Base-by-base conservation (phyloP, 2,888 invertebrate species). In the Amiota mariae region DNA sequence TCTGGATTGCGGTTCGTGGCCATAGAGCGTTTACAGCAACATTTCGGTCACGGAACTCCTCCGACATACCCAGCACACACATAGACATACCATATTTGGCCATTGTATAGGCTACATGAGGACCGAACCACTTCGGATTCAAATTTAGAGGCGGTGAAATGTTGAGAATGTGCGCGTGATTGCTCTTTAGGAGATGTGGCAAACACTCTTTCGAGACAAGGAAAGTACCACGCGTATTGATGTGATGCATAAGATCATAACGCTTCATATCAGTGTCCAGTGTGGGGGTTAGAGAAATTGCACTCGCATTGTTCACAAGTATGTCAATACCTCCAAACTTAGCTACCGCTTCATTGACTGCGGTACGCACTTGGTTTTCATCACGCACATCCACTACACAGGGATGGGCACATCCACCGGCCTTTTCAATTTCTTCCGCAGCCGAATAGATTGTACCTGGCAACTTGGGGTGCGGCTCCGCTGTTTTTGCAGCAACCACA, bases 31-130 rank as follows among this genome's bases (percentile, higher is more conserved):
- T 99, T 12, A 98, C 98, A 15, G 95, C 97, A 77, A 99, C 94
- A 74, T 95, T 94, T 80, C 93, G 92, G 0, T 92, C 92, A 83
- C 93, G 94, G 86, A 98, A 96, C 91, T 99, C 99, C 78, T 95
- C 96, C n/a, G 97, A 93, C 97, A 98, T 98, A 15, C 99, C 98
- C 13, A 99, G 91, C 1, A 96, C 98, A 89, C 98, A 98, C 97
- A 99, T 96, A 0, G 98, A 98, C 98, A 98, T 98, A 24, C 98
- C 98, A 89, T 97, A 99, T 89, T 99, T 99, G 2, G 99, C 97
- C 94, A 98, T 98, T 0, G 98, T 98, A 90, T 99, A 99, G 0
- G 98, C 98, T 66, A 97, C 95, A 90, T 98, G 96, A 79, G 95
- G 92, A 70, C 93, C 93, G 89, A 99, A 93, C 99, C 99, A 99